Percentiles rank a stretch among this genome's conserved stretches.
phyloP scores from a whole-genome alignment of 37 sponge, comb jelly and placozoan genomes.

The Geodia barretti region DNA sequence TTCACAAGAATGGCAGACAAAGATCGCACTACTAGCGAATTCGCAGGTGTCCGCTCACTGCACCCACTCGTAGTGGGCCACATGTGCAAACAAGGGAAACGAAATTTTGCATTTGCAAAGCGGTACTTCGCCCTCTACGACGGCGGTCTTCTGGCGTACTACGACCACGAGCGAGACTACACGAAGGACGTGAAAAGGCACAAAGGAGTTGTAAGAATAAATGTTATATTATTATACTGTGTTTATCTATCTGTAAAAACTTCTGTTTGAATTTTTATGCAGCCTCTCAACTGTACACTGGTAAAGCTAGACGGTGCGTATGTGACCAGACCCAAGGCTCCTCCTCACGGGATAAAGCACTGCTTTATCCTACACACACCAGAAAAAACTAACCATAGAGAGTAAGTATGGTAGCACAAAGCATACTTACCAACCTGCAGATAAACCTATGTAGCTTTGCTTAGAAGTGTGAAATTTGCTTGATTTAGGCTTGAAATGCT shows the following conservation, averaged over 20 bases:
- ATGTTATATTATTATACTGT: too few relatives aligned
- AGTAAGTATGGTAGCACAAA: constrained; percentile 50
- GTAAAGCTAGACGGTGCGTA: constrained; percentile 29
- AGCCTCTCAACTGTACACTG: neutral
- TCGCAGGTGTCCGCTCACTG: too few relatives aligned
- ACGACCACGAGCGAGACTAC: constrained; percentile 39
- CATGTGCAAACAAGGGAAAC: constrained; percentile 42
- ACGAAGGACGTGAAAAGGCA: constrained; percentile 52
- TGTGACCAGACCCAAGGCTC: constrained; percentile 21
- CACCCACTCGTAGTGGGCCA: constrained; percentile 40
- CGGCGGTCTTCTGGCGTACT: constrained; percentile 55
- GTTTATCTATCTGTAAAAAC: too few relatives aligned
- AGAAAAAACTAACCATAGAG: constrained; percentile 37
- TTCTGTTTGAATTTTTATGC: neutral
- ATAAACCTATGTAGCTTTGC: too few relatives aligned
- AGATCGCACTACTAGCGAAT: too few relatives aligned
- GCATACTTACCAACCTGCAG: too few relatives aligned
- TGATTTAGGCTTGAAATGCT: too few relatives aligned
- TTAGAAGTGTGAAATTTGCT: too few relatives aligned
- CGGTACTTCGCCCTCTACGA: constrained; percentile 66
- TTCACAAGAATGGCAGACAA: too few relatives aligned
- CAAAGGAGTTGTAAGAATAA: constrained; percentile 21
- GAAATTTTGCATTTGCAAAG: constrained; percentile 26
- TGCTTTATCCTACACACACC: constrained; percentile 58
- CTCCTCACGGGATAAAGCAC: constrained; percentile 9